Percentiles rank a stretch among this genome's conserved stretches.
phyloP scores from a whole-genome alignment of 2,797 vertebrate species.

The Crotalus adamanteus region DNA sequence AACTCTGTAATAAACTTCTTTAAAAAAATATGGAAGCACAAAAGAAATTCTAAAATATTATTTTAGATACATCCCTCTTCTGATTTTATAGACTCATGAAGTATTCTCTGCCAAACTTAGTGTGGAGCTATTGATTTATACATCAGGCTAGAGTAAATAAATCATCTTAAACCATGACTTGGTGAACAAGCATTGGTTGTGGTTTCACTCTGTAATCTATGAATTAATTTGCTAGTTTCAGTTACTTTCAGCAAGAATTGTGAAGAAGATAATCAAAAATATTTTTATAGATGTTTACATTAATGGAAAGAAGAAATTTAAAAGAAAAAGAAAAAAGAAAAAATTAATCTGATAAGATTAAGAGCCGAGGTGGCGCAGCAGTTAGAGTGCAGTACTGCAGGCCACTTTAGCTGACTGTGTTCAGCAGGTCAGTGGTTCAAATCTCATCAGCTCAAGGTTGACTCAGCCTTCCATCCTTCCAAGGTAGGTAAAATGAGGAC shows the following conservation, averaged over 20 bases:
- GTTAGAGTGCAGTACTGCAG: too few species aligned
- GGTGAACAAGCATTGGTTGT: not conserved
- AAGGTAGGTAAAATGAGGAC: too few species aligned
- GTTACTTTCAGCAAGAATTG: not conserved
- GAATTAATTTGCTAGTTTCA: not conserved
- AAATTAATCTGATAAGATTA: not conserved
- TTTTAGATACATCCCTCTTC: not conserved
- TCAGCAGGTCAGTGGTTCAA: too few species aligned
- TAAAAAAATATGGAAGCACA: not conserved
- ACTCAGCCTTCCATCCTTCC: too few species aligned
- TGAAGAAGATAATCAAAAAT: not conserved
- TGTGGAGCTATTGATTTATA: not conserved
- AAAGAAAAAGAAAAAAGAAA: not conserved
- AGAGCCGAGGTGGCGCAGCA: too few species aligned
- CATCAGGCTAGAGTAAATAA: not conserved
- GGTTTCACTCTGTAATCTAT: not conserved
- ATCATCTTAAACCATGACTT: not conserved
- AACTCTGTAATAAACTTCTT: not conserved
- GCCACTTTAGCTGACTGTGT: too few species aligned
- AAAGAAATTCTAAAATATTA: not conserved
- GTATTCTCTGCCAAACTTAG: not conserved
- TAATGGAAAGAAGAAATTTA: not conserved
- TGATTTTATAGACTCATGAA: not conserved
- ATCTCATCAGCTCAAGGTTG: too few species aligned
- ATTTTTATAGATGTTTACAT: not conserved